phyloP scores from a whole-genome alignment of 2,113 vertebrate genomes.

The Puffinus mauretanicus region DNA sequence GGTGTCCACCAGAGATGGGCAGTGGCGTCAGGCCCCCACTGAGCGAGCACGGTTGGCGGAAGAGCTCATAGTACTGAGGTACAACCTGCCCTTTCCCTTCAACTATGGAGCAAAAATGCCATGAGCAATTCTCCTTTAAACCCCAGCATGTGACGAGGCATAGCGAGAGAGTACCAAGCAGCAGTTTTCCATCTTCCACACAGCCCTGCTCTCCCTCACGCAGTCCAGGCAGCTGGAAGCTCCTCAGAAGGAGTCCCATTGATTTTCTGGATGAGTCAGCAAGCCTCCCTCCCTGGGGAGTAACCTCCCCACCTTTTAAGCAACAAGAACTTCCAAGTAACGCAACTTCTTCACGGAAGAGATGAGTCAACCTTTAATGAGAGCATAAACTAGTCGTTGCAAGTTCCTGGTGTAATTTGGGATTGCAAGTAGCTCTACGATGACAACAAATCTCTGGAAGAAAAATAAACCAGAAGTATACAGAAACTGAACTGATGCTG shows the following conservation, averaged over 20 bases:
- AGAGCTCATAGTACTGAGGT: not conserved
- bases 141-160: not conserved
- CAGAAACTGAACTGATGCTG: not conserved
- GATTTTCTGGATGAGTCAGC: not conserved
- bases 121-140: not conserved
- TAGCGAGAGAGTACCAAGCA: not conserved
- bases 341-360: not conserved
- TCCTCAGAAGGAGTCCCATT: not conserved
- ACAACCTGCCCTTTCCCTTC: not conserved
- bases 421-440: not conserved
- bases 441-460: not conserved
- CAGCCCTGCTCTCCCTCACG: not conserved
- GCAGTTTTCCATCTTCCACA: not conserved
- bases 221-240: not conserved
- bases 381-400: not conserved
- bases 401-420: not conserved
- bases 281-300: not conserved
- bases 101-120: not conserved
- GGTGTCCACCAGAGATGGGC: not conserved
- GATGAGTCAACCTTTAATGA: not conserved
- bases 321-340: not conserved
- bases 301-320: not conserved
- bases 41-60: rapidly evolving
- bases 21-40: rapidly evolving
- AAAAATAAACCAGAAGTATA: not conserved